These are phyloP conservation scores for Mus caroli DNA, from an alignment of 2,797 vertebrate genomes.

Conservation along the genomic window DNA sequence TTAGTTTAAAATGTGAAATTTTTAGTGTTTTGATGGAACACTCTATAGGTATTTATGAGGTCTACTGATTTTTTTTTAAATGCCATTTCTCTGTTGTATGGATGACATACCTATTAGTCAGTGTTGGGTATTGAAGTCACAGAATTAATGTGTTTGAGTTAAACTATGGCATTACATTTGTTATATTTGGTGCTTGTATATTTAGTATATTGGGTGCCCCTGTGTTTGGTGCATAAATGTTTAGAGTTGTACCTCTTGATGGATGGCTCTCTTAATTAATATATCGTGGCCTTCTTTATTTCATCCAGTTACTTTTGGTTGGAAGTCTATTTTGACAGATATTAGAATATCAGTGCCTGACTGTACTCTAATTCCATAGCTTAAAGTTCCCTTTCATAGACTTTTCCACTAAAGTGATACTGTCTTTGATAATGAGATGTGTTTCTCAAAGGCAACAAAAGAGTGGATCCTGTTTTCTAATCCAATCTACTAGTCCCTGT, in stretches of 20 bases:
- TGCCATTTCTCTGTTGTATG: background rate
- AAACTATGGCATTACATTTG: background rate
- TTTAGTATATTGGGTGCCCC: background rate
- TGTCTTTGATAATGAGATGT: background rate
- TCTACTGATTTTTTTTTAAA: background rate
- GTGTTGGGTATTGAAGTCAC: background rate
- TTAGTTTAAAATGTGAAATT: background rate
- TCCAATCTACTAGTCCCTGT: background rate
- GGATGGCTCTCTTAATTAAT: background rate
- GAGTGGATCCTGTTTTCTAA: background rate
- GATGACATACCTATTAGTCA: background rate
- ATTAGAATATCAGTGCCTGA: background rate
- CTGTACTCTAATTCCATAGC: background rate
- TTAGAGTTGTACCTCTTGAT: background rate
- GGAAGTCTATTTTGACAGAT: background rate
- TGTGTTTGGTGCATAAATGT: background rate
- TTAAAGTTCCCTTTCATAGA: background rate
- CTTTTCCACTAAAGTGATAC: background rate
- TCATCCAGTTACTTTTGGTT: background rate
- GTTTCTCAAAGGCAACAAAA: background rate
- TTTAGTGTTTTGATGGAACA: background rate
- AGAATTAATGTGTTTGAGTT: background rate
- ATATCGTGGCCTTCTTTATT: background rate
- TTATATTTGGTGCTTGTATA: background rate
- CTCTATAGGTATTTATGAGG: background rate